Evolutionary conservation across 2,797 vertebrate species (phyloP), one percentile per base, ranked within the genome.

Genomic region (Hyperoplus immaculatus): DNA sequence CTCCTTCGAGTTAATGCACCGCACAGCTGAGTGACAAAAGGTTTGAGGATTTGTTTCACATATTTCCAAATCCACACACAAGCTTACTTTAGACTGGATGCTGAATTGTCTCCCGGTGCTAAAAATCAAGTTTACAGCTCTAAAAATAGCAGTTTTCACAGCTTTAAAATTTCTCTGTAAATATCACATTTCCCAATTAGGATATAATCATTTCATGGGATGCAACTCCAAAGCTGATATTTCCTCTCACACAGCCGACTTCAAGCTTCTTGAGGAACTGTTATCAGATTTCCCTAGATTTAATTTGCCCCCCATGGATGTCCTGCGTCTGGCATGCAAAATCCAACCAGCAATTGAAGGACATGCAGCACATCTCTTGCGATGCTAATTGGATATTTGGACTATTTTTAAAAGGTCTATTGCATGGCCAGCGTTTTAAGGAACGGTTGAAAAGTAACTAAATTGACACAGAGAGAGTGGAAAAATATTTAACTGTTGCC

Each of bases 401-500:
- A 87, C 82, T 92, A 84, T 84, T 92, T 92, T 86, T 77, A 75
- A 89, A 89, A 87, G 76, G 68, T 81, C 76, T 74, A 59, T 69
- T 79, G 64, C 71, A 54, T 0, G 51, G 69, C 64, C 79, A 18
- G 72, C 77, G 72, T 87, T 88, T 88, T 82, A 55, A 81, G 88
- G 78, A 85, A 86, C 14, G 4, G 38, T 41, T 80, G 78, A 91
- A 93, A 83, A 92, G 93, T 90, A 86, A 92, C 90, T 88, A 86
- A 91, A 87, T 79, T 29, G 87, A 91, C 89, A 92, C 81, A 88
- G 86, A 90, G 89, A 89, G 78, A 74, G 79, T 51, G 56, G 71
- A 83, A 71, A 66, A 86, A 92, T 89, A 81, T 94, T 92, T 89
- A 92, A 92, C 83, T 77, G 76, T 82, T 87, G 85, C 81, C 83